Conservation (phyloP, 2,888 invertebrate species). For the Dynastes tityus region DNA sequence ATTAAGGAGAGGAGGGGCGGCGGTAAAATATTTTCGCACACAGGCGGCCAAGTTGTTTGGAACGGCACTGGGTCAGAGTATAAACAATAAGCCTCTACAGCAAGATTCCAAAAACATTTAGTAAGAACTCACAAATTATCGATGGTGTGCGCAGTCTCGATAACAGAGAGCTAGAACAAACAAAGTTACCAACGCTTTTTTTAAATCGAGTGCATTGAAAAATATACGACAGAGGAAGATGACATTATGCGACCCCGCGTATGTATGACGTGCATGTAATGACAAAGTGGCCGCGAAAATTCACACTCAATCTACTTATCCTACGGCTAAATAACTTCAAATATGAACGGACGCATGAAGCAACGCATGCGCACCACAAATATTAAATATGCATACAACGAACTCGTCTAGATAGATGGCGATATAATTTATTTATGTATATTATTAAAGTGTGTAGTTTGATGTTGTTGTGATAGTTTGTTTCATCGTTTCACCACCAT, state of each 20-base stretch:
- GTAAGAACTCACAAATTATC: too few relatives aligned
- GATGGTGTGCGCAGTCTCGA: too few relatives aligned
- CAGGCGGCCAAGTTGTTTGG: too few relatives aligned
- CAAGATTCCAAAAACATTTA: too few relatives aligned
- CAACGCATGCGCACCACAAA: slow-evolving; percentile 28
- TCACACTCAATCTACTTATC: slow-evolving; percentile 31
- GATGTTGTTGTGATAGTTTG: slow-evolving; percentile 44
- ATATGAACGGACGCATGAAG: slow-evolving; percentile 18
- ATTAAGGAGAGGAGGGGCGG: too few relatives aligned
- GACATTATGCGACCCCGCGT: not conserved
- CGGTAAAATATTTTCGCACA: too few relatives aligned
- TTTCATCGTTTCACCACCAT: slow-evolving; percentile 37
- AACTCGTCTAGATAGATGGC: slow-evolving; percentile 29
- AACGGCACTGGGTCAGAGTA: too few relatives aligned
- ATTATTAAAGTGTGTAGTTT: slow-evolving; percentile 44
- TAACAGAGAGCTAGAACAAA: too few relatives aligned
- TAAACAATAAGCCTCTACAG: too few relatives aligned
- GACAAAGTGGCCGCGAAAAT: slow-evolving; percentile 36
- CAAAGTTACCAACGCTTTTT: too few relatives aligned
- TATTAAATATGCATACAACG: not conserved
- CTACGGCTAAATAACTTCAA: slow-evolving; percentile 28
- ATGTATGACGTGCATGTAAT: not conserved
- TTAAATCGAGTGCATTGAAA: too few relatives aligned
- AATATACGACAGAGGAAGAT: too few relatives aligned
- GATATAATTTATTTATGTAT: slow-evolving; percentile 43